Percentiles rank a stretch among this genome's conserved stretches.
These are phyloP conservation scores for Pentalonia nigronervosa DNA, from an alignment of 1,140 invertebrate species.

Conservation along the genomic window DNA sequence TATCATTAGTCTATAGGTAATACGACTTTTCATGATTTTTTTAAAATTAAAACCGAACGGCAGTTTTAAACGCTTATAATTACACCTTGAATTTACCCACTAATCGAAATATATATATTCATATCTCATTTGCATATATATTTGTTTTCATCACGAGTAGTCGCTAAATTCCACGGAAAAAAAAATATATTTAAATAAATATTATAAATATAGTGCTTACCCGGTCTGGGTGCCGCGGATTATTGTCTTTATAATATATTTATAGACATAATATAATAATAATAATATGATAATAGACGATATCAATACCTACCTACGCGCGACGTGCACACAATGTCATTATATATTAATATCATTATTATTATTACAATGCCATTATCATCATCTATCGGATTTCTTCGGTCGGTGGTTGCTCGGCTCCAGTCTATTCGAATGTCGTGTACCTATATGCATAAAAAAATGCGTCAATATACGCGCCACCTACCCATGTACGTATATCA, in stretches of 20 bases:
- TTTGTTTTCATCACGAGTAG: constrained; percentile 22
- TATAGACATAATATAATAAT: no score
- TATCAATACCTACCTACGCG: not conserved
- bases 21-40: not conserved
- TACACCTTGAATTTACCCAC: not conserved
- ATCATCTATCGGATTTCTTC: constrained; percentile 2
- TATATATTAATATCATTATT: not conserved
- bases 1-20: not conserved
- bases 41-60: not conserved
- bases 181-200: not conserved
- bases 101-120: not conserved
- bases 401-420: not conserved
- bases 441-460: not conserved
- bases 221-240: not conserved
- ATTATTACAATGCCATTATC: not conserved
- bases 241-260: not conserved
- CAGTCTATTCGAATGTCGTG: not conserved
- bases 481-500: not conserved
- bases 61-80: not conserved
- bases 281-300: not conserved
- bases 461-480: not conserved
- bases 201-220: not conserved
- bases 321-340: not conserved
- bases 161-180: not conserved
- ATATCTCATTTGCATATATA: constrained; percentile 21